Conservation (phyloP, 2,113 vertebrate species). For the Grantiella picta region DNA sequence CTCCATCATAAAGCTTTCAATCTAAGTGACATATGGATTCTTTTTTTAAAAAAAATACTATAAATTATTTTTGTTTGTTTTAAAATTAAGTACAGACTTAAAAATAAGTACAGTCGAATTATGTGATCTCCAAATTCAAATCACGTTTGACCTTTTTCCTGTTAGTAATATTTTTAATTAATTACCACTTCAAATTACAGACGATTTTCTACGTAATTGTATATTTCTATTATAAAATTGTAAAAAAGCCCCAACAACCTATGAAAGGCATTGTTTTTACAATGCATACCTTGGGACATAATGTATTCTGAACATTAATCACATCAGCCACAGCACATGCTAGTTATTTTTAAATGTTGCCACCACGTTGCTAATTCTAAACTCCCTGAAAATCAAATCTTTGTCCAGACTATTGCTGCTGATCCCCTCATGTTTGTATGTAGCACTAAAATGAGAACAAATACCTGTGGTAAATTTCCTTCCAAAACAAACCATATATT, state of each 20-base stretch:
- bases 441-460: not conserved
- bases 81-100: not conserved
- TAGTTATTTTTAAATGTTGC: not conserved
- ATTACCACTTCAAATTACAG: not conserved
- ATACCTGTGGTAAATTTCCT: not conserved
- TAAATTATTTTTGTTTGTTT: not conserved
- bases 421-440: not conserved
- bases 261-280: not conserved
- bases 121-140: not conserved
- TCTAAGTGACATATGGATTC: slow-evolving; percentile 5
- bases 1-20: not conserved
- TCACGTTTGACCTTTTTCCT: not conserved
- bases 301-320: not conserved
- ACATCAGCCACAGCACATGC: not conserved
- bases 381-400: not conserved
- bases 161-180: not conserved
- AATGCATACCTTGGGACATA: not conserved
- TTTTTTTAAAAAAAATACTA: not conserved
- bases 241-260: not conserved
- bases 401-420: not conserved
- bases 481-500: not conserved
- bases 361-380: not conserved
- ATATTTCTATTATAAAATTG: not conserved
- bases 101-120: not conserved
- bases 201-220: not conserved